Conservation (phyloP, 2,113 vertebrate genomes). For the Bothrops jararaca region DNA sequence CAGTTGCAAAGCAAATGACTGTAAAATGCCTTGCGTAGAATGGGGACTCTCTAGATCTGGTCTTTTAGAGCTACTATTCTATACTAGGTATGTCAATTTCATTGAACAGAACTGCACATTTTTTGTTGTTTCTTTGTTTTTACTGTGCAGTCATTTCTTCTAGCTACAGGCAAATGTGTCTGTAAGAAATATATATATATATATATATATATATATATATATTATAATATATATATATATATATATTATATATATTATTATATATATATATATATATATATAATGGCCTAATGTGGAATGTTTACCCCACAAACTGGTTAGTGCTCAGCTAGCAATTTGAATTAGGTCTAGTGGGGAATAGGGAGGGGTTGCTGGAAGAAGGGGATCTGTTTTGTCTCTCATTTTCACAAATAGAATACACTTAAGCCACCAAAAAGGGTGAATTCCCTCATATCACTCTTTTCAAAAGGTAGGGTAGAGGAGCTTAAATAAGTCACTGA, state of each 20-base stretch:
- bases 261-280: not conserved
- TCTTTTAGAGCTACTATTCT: slow-evolving; percentile 29
- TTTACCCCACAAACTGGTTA: slow-evolving; percentile 31
- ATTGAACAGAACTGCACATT: slow-evolving; percentile 11
- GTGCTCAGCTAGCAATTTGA: slow-evolving; percentile 30
- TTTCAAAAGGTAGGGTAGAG: slow-evolving; percentile 15
- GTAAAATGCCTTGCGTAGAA: slow-evolving; percentile 30
- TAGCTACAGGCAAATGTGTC: slow-evolving; percentile 31
- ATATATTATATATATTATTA: accelerated
- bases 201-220: accelerated
- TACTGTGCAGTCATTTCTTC: slow-evolving; percentile 33
- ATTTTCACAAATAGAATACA: slow-evolving; percentile 21
- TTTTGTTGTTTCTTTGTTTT: slow-evolving; percentile 12
- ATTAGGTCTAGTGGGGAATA: slow-evolving; percentile 31
- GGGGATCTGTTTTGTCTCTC: slow-evolving; percentile 26
- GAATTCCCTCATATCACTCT: slow-evolving; percentile 27
- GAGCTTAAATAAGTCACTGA: slow-evolving; percentile 35
- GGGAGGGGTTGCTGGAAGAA: slow-evolving; percentile 7
- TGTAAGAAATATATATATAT: not conserved
- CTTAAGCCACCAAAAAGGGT: slow-evolving; percentile 7
- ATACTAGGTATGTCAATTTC: slow-evolving; percentile 9
- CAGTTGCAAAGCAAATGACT: slow-evolving; percentile 42
- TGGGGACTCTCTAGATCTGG: slow-evolving; percentile 28
- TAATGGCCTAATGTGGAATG: not conserved
- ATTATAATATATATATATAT: accelerated